Conservation (phyloP, 2,888 invertebrate species). For the Dynastes hyllus region DNA sequence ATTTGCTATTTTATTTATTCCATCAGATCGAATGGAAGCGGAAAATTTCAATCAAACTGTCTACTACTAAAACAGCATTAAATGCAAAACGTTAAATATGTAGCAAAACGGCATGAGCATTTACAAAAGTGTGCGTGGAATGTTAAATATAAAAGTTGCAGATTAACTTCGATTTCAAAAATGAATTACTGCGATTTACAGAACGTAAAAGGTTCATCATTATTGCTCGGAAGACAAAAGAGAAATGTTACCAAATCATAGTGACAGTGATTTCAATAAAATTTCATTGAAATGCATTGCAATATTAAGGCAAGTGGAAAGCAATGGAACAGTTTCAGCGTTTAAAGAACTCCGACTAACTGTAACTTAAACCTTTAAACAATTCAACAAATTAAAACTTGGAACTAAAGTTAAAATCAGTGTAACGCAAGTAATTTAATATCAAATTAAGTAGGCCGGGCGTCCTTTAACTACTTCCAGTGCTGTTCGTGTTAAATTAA, state of each 20-base stretch:
- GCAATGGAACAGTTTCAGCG: neutral
- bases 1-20: constrained; percentile 27
- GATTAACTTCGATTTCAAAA: too few relatives aligned
- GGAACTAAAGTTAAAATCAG: constrained; percentile 46
- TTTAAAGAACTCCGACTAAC: neutral
- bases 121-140: too few relatives aligned
- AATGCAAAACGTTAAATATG: neutral
- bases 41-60: constrained; percentile 12
- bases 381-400: constrained; percentile 33
- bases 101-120: too few relatives aligned
- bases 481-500: constrained; percentile 58
- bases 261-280: too few relatives aligned
- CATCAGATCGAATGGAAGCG: constrained; percentile 18
- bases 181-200: too few relatives aligned
- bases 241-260: too few relatives aligned
- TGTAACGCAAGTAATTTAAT: constrained; percentile 50
- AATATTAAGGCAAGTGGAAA: too few relatives aligned
- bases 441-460: constrained; percentile 49
- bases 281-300: too few relatives aligned
- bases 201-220: too few relatives aligned
- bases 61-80: constrained; percentile 1
- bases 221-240: too few relatives aligned
- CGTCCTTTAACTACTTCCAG: constrained; percentile 58
- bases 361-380: neutral
- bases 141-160: too few relatives aligned